Base-by-base conservation (phyloP, 2,888 invertebrate genomes). In the Melinaea marsaeus region DNA sequence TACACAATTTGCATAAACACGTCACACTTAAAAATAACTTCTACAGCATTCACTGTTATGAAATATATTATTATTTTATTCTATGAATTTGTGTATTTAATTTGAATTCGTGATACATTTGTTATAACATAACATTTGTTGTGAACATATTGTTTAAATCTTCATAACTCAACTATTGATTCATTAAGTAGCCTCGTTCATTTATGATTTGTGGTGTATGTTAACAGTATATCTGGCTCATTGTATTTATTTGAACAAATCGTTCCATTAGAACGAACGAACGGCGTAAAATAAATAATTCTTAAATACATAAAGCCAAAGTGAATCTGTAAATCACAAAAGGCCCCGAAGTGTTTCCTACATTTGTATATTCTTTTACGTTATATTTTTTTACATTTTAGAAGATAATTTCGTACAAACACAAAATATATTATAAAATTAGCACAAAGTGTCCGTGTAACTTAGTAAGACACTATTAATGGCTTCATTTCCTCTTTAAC, bases 251-350 rank as follows among this genome's bases (percentile, higher is more conserved):
- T 51, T 51, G 3, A 32, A 51, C 32, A 11, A 51, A 32, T 32
- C 2, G 9, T 51, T 51, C 9, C 11, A 32, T 51, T 51, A 51
- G 32, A 5, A 35, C 22, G 55, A 37, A 47, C 37, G 13, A 6
- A 56, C 47, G 47, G 33, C 45, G 35, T 11, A 51, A 22, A 51
- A 57, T 61, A 57, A 57, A 61, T 61, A 51, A 57, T 61, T 61
- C 61, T 11, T 7, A 60, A 60, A 60, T 55, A 55, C 47, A 60
- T 55, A 61, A 61, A 61, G 33, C 37, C 33, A 51, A 54, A 54
- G 47, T 33, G 34, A 57, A 42, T 33, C 57, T 7, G 51, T 57
- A 57, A 61, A 61, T 61, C 57, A 54, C 61, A 45, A 61, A 51
- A 13, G 57, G 32, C 57, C 51, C 61, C 42, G 32, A 57, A 57